phyloP scores from a whole-genome alignment of 2,797 vertebrate genomes.

The Orestias chungarensis region DNA sequence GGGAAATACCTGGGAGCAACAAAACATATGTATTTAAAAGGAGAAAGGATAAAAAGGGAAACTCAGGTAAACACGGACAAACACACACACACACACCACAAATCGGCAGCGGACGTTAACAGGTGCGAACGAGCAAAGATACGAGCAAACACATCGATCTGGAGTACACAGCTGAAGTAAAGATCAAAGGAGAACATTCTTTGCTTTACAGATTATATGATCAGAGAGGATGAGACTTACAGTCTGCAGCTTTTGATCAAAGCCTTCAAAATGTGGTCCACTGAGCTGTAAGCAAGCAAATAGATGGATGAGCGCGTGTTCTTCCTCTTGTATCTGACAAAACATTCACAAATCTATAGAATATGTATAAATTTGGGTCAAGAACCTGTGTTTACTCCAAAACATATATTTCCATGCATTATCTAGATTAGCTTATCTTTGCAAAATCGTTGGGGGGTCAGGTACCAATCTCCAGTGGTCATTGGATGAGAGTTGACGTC shows the following conservation, averaged over 20 bases:
- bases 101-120: conserved; percentile 19
- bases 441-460: too few relatives aligned
- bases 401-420: too few relatives aligned
- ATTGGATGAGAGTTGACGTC: too few relatives aligned
- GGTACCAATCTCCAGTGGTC: too few relatives aligned
- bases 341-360: background rate
- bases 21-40: background rate
- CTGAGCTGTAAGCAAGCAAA: conserved; percentile 83
- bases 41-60: background rate
- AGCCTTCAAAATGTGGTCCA: conserved; percentile 96
- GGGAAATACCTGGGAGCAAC: conserved; percentile 88
- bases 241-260: conserved; percentile 96
- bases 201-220: conserved; percentile 42
- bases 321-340: background rate
- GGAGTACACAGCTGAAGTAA: conserved; percentile 31
- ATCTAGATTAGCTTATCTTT: too few relatives aligned
- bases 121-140: conserved; percentile 30
- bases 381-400: background rate
- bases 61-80: conserved; percentile 8
- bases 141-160: conserved; percentile 42
- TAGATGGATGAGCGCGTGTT: conserved; percentile 18
- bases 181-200: conserved; percentile 59
- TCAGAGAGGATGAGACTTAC: conserved; percentile 84
- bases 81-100: conserved; percentile 8
- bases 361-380: background rate